These are phyloP conservation scores for Campoletis raptor DNA, from an alignment of 2,888 invertebrate genomes.

Conservation along the genomic window DNA sequence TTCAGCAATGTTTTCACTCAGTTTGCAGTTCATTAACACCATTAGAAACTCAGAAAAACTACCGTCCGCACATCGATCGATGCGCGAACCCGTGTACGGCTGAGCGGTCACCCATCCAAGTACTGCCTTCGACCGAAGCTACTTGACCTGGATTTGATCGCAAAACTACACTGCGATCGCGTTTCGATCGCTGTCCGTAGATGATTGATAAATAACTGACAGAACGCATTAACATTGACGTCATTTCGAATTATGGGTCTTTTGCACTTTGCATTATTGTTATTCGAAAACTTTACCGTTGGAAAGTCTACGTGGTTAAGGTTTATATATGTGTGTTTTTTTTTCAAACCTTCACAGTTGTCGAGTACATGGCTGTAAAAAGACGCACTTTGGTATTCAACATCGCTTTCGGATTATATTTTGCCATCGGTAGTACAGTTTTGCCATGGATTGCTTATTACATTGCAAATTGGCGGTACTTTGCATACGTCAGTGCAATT, in stretches of 20 bases:
- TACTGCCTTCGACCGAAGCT: too few species aligned
- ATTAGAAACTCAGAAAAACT: too few species aligned
- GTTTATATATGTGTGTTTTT: not conserved
- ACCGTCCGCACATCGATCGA: too few species aligned
- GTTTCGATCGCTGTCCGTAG: too few species aligned
- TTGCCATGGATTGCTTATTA: constrained; percentile 86
- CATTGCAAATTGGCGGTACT: constrained; percentile 85
- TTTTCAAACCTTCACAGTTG: constrained; percentile 79
- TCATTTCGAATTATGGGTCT: too few species aligned
- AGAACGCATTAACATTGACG: too few species aligned
- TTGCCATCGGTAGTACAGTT: constrained; percentile 85
- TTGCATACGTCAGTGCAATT: constrained; percentile 84
- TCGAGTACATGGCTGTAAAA: constrained; percentile 86
- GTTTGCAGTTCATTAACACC: not conserved
- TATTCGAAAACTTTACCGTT: not conserved
- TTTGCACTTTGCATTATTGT: not conserved
- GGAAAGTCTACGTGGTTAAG: not conserved
- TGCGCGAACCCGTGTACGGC: too few species aligned
- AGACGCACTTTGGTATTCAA: constrained; percentile 86
- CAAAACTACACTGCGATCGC: too few species aligned
- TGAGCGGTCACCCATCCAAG: too few species aligned
- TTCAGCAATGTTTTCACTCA: not conserved
- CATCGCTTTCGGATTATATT: constrained; percentile 86
- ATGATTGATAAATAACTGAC: too few species aligned
- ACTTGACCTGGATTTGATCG: too few species aligned